Base-by-base conservation (phyloP, 2,113 vertebrate genomes). In the Daboia siamensis region DNA sequence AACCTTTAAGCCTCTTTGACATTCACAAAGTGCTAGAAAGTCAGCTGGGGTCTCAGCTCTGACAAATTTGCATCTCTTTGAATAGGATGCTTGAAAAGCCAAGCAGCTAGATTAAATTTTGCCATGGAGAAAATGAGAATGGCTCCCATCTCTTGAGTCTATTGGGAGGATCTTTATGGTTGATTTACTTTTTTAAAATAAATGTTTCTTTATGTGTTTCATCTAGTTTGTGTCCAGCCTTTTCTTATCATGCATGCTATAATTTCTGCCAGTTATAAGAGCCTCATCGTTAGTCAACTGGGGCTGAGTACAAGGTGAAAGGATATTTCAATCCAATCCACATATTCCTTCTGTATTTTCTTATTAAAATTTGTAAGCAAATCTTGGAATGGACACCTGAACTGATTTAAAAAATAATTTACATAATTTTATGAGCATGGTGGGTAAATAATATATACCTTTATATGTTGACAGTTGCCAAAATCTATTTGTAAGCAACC, bases 91-190 rank as follows among this genome's bases (percentile, higher is more conserved):
- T 98, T 98, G 98, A 98, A 97, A 98, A 98, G 97, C 97, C 97
- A 97, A 97, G 97, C 97, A 92, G 90, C 97, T 97, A 98, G 98
- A 98, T 98, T 98, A 98, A 98, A 98, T 98, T 98, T 98, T 97
- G 97, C 98, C 98, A 98, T 98, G 97, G 97, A 98, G 98, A 98
- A 98, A 98, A 98, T 98, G 98, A 98, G 98, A 98, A 97, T 97
- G 96, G 93, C 96, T 97, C 97, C 97, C 97, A 97, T 97, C 97
- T 97, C 98, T 93, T 93, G 94, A 97, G 97, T 98, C 98, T 97
- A 96, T 97, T 97, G 97, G 98, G 98, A 98, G 97, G 97, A 98
- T 98, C 97, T 98, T 98, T 98, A 98, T 97, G 97, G 97, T 97
- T 98, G 98, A 98, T 98, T 98, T 98, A 98, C 96, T 97, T 98